A percentile compares a stretch with the other conserved stretches of the same genome.
phyloP scores from a whole-genome alignment of 1,140 invertebrate genomes.

The Nixonia krombeini region DNA sequence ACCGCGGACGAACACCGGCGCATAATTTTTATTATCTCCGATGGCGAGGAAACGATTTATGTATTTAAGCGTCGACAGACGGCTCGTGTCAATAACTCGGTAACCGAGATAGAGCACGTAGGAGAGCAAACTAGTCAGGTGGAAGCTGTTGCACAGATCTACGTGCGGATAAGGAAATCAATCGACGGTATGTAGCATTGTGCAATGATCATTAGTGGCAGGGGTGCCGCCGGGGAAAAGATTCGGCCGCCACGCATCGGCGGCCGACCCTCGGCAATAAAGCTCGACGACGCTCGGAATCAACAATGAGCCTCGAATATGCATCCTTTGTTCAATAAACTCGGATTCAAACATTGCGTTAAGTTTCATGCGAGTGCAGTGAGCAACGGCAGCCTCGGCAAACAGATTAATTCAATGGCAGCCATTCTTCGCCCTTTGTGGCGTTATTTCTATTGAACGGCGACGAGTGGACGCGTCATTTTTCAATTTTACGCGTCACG shows the following conservation, averaged over 20 bases:
- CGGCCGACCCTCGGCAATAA: conserved; percentile 1
- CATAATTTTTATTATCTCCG: conserved; percentile 3
- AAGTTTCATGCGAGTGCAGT: neutral
- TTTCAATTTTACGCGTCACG: neutral
- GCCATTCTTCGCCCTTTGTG: neutral
- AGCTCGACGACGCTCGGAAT: neutral
- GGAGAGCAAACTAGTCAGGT: conserved; percentile 10
- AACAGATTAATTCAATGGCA: conserved; percentile 1
- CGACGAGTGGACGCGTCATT: neutral
- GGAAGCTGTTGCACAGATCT: conserved; percentile 1
- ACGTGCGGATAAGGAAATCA: conserved; percentile 8
- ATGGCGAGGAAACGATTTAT: neutral
- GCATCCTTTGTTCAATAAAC: neutral
- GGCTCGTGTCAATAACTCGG: conserved; percentile 1
- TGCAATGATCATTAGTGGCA: conserved; percentile 9
- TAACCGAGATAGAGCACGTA: conserved; percentile 2
- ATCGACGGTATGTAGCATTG: conserved; percentile 1
- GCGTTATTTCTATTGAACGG: neutral
- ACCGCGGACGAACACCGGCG: neutral
- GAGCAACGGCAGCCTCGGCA: neutral
- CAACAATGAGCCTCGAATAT: neutral
- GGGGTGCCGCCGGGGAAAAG: neutral
- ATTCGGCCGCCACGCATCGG: neutral
- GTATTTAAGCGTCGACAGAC: conserved; percentile 6
- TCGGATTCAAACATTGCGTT: neutral